Percentiles rank a stretch among this genome's conserved stretches.
Evolutionary conservation across 2,888 invertebrate species (phyloP).

Genomic region (Tuberolachnus salignus): DNA sequence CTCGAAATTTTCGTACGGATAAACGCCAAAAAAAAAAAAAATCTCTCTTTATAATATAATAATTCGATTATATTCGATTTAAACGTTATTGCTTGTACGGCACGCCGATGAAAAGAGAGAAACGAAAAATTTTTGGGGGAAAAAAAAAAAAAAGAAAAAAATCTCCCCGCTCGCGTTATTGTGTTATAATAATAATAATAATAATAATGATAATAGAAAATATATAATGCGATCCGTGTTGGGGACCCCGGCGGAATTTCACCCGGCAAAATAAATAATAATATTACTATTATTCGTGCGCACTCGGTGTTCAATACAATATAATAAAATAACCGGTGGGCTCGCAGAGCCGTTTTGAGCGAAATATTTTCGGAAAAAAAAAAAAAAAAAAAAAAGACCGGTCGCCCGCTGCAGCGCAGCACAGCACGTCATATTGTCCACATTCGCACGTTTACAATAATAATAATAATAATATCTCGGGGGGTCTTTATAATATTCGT

Average conservation of each 20-base stretch:
- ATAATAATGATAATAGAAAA: too few species aligned
- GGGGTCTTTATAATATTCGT: constrained; percentile 1
- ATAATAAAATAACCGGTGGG: constrained; percentile 6
- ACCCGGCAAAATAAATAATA: constrained; percentile 14
- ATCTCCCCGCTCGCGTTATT: background rate
- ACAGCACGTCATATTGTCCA: too few species aligned
- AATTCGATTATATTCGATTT: constrained; percentile 19
- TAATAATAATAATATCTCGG: too few species aligned
- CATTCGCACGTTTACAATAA: too few species aligned
- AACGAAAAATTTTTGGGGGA: too few species aligned
- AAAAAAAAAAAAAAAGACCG: background rate
- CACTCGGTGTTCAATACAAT: background rate
- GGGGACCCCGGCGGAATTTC: constrained; percentile 21
- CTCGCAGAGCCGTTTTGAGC: constrained; percentile 2
- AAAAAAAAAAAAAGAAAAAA: background rate
- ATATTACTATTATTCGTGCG: constrained; percentile 11
- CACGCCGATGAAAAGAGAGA: background rate
- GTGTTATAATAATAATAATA: constrained; percentile 18
- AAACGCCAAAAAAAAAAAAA: too few species aligned
- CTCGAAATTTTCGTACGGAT: too few species aligned
- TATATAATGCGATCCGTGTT: background rate
- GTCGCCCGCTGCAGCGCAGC: too few species aligned
- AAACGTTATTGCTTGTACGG: background rate
- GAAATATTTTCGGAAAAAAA: constrained; percentile 21
- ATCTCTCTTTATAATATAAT: too few species aligned